A percentile compares a stretch with the other conserved stretches of the same genome.
Evolutionary conservation across 1,140 invertebrate genomes (phyloP).

Genomic region (Eueides isabella): DNA sequence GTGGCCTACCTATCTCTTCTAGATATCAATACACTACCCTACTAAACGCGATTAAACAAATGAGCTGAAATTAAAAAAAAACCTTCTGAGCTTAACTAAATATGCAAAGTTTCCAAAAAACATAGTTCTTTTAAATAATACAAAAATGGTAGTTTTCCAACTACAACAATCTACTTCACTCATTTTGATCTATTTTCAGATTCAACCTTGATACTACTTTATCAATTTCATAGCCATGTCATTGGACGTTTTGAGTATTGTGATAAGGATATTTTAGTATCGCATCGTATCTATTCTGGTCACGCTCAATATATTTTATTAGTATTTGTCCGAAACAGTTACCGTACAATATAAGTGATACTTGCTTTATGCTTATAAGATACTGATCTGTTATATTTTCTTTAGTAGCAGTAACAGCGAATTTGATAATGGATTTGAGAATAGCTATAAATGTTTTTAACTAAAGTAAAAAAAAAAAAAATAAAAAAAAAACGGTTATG

Average conservation of each 20-base stretch:
- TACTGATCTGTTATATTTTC: background rate
- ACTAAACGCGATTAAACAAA: too few species aligned
- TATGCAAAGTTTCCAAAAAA: too few species aligned
- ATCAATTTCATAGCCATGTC: slow-evolving; percentile 27
- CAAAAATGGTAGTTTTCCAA: too few species aligned
- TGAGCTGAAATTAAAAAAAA: too few species aligned
- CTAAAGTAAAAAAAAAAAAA: too few species aligned
- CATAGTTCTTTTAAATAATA: too few species aligned
- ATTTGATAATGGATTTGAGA: background rate
- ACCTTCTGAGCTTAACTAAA: too few species aligned
- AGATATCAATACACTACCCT: too few species aligned
- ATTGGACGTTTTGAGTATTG: slow-evolving; percentile 25
- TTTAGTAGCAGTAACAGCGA: too few species aligned
- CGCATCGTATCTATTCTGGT: slow-evolving; percentile 25
- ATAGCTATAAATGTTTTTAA: background rate
- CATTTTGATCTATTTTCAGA: slow-evolving; percentile 24
- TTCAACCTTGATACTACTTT: slow-evolving; percentile 12
- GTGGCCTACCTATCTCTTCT: too few species aligned
- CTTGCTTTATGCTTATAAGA: background rate
- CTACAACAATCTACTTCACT: background rate
- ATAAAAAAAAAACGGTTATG: too few species aligned
- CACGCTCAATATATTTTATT: slow-evolving; percentile 20
- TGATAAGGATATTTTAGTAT: slow-evolving; percentile 37
- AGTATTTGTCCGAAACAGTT: background rate
- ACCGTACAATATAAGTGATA: background rate